Conservation (phyloP, 2,888 invertebrate genomes). For the Quadroppia sp. region DNA sequence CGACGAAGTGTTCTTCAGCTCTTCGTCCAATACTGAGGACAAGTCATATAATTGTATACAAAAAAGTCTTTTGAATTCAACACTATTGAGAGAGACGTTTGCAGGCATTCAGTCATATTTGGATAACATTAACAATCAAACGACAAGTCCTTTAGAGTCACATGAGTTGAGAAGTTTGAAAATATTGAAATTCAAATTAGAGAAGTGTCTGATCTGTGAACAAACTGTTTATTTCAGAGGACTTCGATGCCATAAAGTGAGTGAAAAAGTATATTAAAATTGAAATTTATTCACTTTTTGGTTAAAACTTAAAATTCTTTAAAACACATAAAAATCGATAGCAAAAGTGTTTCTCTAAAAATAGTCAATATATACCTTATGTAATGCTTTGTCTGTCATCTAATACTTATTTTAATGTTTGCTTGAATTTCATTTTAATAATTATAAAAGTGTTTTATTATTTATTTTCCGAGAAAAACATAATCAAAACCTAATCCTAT, state of each 20-base stretch:
- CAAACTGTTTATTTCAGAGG: constrained; percentile 33
- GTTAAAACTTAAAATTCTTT: background rate
- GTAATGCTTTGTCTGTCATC: too few species aligned
- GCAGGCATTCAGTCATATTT: background rate
- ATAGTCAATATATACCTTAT: too few species aligned
- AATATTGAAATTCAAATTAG: constrained; percentile 25
- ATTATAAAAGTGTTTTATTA: too few species aligned
- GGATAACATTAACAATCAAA: background rate
- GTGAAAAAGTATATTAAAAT: background rate
- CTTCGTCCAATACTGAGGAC: background rate
- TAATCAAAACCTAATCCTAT: too few species aligned
- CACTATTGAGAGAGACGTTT: background rate
- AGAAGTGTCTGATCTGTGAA: constrained; percentile 38
- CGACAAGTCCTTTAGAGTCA: background rate
- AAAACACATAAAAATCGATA: too few species aligned
- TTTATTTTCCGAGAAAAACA: too few species aligned
- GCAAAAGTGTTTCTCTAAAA: too few species aligned
- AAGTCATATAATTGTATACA: background rate
- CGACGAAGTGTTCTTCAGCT: constrained; percentile 9
- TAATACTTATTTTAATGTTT: too few species aligned
- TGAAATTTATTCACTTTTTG: background rate
- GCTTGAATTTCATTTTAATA: too few species aligned
- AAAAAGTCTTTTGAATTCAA: background rate
- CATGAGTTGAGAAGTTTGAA: background rate
- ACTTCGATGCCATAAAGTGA: constrained; percentile 37